Evolutionary conservation across 2,888 invertebrate species (phyloP), one percentile per base, ranked within the genome.

Genomic region (Ceramica pisi): DNA sequence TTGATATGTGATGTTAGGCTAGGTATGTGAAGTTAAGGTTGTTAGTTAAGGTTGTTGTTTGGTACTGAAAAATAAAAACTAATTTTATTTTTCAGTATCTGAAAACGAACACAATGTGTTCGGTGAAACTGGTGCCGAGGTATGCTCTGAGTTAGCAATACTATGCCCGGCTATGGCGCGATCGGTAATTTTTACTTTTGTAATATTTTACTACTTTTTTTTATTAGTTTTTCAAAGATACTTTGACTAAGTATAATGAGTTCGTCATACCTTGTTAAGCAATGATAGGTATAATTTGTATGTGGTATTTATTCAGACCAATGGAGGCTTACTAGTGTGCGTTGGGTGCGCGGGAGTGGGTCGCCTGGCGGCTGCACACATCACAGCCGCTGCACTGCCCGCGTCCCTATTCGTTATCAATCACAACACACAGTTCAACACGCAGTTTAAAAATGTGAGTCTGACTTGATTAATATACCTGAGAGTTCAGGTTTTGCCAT

Each of bases 321-420:
- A 90, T 71, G 94, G 94, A 16, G 97, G 97, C 0, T 97, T 97
- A 46, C 89, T 97, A n/a, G 95, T 98, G 51, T 93, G 98, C 78
- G 97, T 98, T 81, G 98, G 98, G 0, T 96, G 97, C 81, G 97
- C 98, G 44, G 99, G 99, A 56, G 97, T 97, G 62, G 98, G 99
- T 0, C 96, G 99, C 50, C 96, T 98, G 86, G 97, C 98, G 16
- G 98, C 98, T 0, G 97, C 98, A 0, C 97, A 97, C 81, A 95
- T 98, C 8, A 97, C 97, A 0, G 97, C 98, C 12, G 97, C 98
- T 64, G 95, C 98, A 88, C 97, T 98, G n/a, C 97, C 97, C 64
- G 97, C 98, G 65, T 96, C 97, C 57, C 86, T 97, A 16, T 88
- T 96, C 67, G 89, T 93, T 93, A 55, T 92, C 74, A 77, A 91